A percentile compares a stretch with the other conserved stretches of the same genome.
Evolutionary conservation across 2,888 invertebrate genomes (phyloP).

Genomic region (Kuschelorhynchus macadamiae): DNA sequence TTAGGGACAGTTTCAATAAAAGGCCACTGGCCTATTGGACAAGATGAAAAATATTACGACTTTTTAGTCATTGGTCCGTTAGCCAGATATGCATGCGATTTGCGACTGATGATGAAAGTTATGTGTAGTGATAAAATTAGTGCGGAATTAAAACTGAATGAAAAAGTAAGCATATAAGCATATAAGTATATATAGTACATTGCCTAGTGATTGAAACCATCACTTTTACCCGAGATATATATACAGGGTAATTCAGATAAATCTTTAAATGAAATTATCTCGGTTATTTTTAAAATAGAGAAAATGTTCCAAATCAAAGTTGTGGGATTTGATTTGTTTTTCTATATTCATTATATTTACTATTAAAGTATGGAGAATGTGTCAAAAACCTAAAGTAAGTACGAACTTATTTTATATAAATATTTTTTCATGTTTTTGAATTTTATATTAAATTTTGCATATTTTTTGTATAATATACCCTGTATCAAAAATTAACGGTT

Average conservation of each 20-base stretch:
- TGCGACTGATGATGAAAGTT: constrained; percentile 76
- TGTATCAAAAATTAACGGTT: too few species aligned
- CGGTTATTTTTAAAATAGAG: too few species aligned
- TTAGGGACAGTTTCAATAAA: constrained; percentile 72
- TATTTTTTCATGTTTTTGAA: too few species aligned
- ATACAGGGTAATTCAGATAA: too few species aligned
- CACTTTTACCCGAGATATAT: neutral
- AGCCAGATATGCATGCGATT: constrained; percentile 83
- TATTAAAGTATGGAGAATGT: neutral
- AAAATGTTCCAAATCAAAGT: too few species aligned
- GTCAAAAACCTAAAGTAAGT: too few species aligned
- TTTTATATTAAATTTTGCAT: too few species aligned
- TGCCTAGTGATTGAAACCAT: neutral
- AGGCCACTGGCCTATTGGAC: constrained; percentile 74
- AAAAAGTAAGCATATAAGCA: constrained; percentile 66
- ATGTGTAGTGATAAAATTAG: constrained; percentile 70
- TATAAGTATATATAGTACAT: neutral
- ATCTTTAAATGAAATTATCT: too few species aligned
- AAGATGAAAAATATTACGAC: constrained; percentile 69
- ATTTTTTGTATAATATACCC: too few species aligned
- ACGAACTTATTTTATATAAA: too few species aligned
- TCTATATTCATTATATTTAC: neutral
- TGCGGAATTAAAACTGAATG: constrained; percentile 68
- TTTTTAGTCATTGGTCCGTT: constrained; percentile 80
- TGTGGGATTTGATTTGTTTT: neutral